Percentiles rank a stretch among this genome's conserved stretches.
phyloP scores from a whole-genome alignment of 2,113 vertebrate species.

The Nesoenas mayeri region DNA sequence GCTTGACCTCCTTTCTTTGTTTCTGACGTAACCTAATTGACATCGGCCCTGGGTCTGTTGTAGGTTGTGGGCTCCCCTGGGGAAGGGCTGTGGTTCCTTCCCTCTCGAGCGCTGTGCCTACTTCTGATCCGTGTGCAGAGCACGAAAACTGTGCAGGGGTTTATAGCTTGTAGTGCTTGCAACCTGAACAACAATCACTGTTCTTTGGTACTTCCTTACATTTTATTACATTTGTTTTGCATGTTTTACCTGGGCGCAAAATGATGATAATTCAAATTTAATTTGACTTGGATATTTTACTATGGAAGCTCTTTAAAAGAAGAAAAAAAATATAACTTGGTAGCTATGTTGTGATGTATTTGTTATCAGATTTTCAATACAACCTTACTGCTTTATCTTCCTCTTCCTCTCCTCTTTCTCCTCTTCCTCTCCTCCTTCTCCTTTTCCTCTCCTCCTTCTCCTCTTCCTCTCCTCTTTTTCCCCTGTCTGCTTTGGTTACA shows the following conservation, averaged over 20 bases:
- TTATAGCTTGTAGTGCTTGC: neutral
- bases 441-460: neutral
- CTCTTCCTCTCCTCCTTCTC: too few relatives aligned
- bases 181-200: neutral
- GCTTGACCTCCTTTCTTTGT: neutral
- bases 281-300: neutral
- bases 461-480: neutral
- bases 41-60: neutral
- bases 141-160: neutral
- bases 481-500: too few relatives aligned
- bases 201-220: neutral
- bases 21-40: neutral
- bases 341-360: neutral
- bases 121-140: neutral
- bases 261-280: neutral
- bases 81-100: neutral
- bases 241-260: neutral
- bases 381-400: neutral
- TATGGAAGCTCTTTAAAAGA: neutral
- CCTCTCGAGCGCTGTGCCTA: neutral
- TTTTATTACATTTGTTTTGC: neutral
- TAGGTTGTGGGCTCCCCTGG: neutral
- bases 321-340: too few relatives aligned
- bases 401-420: too few relatives aligned
- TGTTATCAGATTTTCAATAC: neutral